These are phyloP conservation scores for Enteromius fasciolatus DNA, from an alignment of 2,797 vertebrate genomes.

Conservation along the genomic window DNA sequence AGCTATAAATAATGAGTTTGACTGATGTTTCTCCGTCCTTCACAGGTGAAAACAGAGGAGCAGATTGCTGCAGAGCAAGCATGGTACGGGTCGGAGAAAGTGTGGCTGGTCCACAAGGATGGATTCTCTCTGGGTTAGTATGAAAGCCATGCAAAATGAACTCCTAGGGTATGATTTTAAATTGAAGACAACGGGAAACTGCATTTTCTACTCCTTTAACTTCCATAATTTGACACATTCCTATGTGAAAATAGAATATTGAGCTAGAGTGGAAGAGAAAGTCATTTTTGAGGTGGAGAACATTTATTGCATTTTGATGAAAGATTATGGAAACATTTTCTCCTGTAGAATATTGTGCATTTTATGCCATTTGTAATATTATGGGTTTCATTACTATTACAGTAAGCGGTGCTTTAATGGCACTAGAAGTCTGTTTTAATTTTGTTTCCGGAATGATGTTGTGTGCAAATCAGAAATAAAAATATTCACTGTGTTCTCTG, in stretches of 20 bases:
- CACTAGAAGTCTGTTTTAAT: not conserved
- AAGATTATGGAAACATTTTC: conserved; percentile 1
- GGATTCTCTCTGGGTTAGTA: conserved; percentile 94
- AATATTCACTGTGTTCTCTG: not conserved
- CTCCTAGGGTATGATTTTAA: not conserved
- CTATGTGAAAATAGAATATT: not conserved
- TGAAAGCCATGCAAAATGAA: not conserved
- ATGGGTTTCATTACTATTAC: not conserved
- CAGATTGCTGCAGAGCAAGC: conserved; percentile 92
- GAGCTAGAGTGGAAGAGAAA: not conserved
- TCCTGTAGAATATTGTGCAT: not conserved
- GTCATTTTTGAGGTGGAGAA: not conserved
- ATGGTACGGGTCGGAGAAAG: conserved; percentile 95
- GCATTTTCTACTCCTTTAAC: not conserved
- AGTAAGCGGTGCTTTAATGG: not conserved
- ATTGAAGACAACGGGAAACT: not conserved
- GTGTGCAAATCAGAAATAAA: conserved; percentile 15
- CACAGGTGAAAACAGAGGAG: conserved; percentile 93
- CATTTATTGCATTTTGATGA: conserved; percentile 11
- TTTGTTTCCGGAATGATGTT: not conserved
- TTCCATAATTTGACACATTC: not conserved
- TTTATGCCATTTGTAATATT: conserved; percentile 1
- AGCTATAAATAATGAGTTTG: conserved; percentile 8
- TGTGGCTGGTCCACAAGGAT: conserved; percentile 96
- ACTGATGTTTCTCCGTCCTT: conserved; percentile 31